A percentile compares a stretch with the other conserved stretches of the same genome.
These are phyloP conservation scores for Lycocorax pyrrhopterus DNA, from an alignment of 2,113 vertebrate genomes.

Conservation along the genomic window DNA sequence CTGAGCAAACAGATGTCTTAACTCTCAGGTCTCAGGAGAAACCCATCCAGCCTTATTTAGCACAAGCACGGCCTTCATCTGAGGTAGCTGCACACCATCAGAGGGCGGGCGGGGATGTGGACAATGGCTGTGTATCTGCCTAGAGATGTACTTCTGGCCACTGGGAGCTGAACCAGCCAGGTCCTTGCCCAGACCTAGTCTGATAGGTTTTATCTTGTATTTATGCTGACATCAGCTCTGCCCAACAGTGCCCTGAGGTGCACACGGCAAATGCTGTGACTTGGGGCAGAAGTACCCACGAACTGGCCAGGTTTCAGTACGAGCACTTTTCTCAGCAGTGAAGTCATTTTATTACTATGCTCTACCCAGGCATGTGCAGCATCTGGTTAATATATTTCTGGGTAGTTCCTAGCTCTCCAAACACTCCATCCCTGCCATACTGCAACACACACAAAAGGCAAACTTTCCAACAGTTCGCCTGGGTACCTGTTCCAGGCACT, in stretches of 20 bases:
- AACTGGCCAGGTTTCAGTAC: neutral
- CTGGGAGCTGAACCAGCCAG: neutral
- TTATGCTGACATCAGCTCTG: neutral
- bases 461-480: slow-evolving; percentile 20
- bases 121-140: fast-evolving
- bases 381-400: slow-evolving; percentile 62
- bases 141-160: neutral
- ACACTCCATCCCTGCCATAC: neutral
- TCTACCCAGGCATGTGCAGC: slow-evolving; percentile 43
- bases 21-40: neutral
- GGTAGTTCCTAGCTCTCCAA: slow-evolving; percentile 17
- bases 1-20: neutral
- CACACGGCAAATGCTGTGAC: neutral
- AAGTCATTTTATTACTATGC: slow-evolving; percentile 28
- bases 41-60: neutral
- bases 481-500: slow-evolving; percentile 58
- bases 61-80: neutral
- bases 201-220: neutral
- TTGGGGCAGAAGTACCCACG: neutral
- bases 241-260: neutral
- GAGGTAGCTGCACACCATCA: neutral
- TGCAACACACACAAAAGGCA: slow-evolving; percentile 38
- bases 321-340: slow-evolving; percentile 13
- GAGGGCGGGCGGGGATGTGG: neutral
- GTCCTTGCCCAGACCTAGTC: neutral